Evolutionary conservation across 2,888 invertebrate genomes (phyloP).

Genomic region (Thecocarcelia acutangulata): DNA sequence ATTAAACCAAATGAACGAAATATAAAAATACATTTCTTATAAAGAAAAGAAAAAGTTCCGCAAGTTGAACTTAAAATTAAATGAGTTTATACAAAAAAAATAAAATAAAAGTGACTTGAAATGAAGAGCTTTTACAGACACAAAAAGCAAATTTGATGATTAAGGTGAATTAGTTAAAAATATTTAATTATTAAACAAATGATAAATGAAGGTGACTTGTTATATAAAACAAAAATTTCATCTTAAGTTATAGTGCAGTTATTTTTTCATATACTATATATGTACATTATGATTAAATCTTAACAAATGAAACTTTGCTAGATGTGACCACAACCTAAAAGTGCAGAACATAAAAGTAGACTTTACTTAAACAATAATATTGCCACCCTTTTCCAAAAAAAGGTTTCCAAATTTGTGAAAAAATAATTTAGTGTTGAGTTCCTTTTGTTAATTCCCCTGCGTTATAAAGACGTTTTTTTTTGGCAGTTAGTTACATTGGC

Average conservation of each 20-base stretch:
- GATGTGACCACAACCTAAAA: constrained; percentile 64
- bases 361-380: constrained; percentile 62
- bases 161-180: constrained; percentile 67
- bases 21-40: constrained; percentile 50
- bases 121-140: constrained; percentile 74
- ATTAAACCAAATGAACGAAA: constrained; percentile 55
- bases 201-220: constrained; percentile 43
- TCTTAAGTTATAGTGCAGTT: constrained; percentile 10
- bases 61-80: constrained; percentile 62
- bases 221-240: constrained; percentile 23
- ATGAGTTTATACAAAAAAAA: constrained; percentile 73
- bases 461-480: constrained; percentile 34
- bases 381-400: constrained; percentile 34
- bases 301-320: constrained; percentile 35
- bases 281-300: neutral
- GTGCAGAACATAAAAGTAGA: constrained; percentile 47
- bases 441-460: constrained; percentile 39
- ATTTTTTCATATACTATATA: too few species aligned
- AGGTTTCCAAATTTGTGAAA: neutral
- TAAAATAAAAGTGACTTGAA: constrained; percentile 67
- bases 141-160: constrained; percentile 74
- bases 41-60: constrained; percentile 45
- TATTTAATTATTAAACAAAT: constrained; percentile 4
- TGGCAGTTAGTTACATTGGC: constrained; percentile 59
- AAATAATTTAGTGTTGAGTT: constrained; percentile 4